A percentile compares a stretch with the other conserved stretches of the same genome.
Evolutionary conservation across 2,888 invertebrate genomes (phyloP).

Genomic region (Clivina fossor): DNA sequence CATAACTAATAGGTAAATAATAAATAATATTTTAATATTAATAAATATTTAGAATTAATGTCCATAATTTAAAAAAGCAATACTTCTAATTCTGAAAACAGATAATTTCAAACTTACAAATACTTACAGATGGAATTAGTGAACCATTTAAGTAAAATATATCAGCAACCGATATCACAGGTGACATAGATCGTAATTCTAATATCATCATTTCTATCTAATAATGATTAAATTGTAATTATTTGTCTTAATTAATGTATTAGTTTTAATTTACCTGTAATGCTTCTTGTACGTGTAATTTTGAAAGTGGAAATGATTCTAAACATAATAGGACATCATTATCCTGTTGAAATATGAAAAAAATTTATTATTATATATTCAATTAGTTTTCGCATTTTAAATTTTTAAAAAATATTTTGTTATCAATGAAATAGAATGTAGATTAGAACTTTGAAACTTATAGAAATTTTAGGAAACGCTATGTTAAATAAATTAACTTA

Average conservation of each 20-base stretch:
- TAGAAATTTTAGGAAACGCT: too few species aligned
- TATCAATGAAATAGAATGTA: neutral
- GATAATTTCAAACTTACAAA: too few species aligned
- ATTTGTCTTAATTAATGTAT: neutral
- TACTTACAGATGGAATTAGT: slow-evolving; percentile 46
- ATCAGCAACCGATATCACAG: slow-evolving; percentile 44
- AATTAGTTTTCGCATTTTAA: neutral
- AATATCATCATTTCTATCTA: slow-evolving; percentile 45
- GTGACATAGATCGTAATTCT: slow-evolving; percentile 43
- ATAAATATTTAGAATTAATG: too few species aligned
- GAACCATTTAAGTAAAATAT: slow-evolving; percentile 45
- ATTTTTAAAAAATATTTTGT: neutral
- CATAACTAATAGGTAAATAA: too few species aligned
- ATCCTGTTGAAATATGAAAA: slow-evolving; percentile 42
- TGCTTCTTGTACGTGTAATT: slow-evolving; percentile 43
- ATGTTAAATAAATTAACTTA: too few species aligned
- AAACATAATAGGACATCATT: slow-evolving; percentile 44
- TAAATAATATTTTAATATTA: too few species aligned
- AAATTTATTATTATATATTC: neutral
- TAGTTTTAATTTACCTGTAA: slow-evolving; percentile 43
- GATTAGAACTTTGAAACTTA: neutral
- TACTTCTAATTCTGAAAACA: too few species aligned
- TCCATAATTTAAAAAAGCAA: too few species aligned
- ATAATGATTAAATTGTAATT: neutral
- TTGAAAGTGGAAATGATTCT: slow-evolving; percentile 46